phyloP scores from a whole-genome alignment of 2,113 vertebrate species.

The Ciconia boyciana region DNA sequence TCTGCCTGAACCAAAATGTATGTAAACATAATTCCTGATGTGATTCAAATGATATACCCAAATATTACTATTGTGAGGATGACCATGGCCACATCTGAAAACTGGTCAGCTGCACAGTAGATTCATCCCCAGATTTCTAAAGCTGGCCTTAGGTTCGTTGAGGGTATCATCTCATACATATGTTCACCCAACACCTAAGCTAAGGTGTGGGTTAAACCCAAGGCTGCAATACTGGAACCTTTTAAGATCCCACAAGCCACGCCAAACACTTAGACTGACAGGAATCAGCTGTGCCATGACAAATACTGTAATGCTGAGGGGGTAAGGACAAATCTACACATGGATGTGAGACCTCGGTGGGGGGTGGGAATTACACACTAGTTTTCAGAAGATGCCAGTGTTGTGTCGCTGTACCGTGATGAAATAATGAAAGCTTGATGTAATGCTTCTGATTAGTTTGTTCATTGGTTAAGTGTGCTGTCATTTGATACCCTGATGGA shows the following conservation, averaged over 20 bases:
- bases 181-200: background rate
- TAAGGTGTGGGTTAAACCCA: background rate
- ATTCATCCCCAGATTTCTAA: background rate
- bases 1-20: background rate
- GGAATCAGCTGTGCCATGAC: background rate
- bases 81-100: background rate
- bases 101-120: background rate
- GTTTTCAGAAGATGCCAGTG: background rate
- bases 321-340: background rate
- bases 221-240: background rate
- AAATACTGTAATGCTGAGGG: background rate
- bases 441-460: background rate
- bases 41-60: background rate
- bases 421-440: background rate
- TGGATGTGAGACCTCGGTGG: background rate
- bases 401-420: background rate
- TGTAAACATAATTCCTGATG: background rate
- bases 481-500: constrained; percentile 11
- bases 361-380: background rate
- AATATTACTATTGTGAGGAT: background rate
- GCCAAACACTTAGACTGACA: background rate
- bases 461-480: constrained; percentile 3
- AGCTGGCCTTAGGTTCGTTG: background rate
- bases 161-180: background rate
- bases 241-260: background rate